These are phyloP conservation scores for Cantharis rustica DNA, from an alignment of 2,888 invertebrate genomes.

Conservation along the genomic window DNA sequence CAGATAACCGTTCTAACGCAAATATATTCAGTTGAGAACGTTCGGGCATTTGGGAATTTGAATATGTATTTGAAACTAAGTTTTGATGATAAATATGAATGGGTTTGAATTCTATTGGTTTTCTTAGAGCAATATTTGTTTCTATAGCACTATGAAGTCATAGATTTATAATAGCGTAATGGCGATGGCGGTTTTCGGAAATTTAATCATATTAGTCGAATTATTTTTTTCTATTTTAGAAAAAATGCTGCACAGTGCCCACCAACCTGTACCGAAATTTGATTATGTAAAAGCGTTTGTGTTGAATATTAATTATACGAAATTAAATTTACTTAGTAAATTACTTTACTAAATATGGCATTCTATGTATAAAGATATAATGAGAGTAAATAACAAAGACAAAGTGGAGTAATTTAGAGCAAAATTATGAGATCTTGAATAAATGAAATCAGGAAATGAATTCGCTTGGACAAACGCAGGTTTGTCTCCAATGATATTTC, in stretches of 20 bases:
- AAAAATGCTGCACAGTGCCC: not conserved
- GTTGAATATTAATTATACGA: conserved; percentile 16
- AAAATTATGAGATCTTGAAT: conserved; percentile 53
- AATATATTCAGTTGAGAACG: conserved; percentile 47
- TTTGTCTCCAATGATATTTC: conserved; percentile 51
- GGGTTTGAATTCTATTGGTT: conserved; percentile 49
- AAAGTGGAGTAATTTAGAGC: conserved; percentile 52
- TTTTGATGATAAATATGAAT: conserved; percentile 40
- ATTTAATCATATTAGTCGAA: not conserved
- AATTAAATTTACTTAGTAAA: conserved; percentile 21
- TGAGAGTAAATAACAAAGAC: conserved; percentile 39
- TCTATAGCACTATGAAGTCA: conserved; percentile 20
- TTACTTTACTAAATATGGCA: conserved; percentile 17
- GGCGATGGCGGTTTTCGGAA: not conserved
- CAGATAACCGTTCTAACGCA: conserved; percentile 51
- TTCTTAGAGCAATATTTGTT: conserved; percentile 40
- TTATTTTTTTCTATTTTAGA: not conserved
- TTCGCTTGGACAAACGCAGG: conserved; percentile 53
- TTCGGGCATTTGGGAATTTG: conserved; percentile 55
- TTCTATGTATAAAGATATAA: conserved; percentile 20
- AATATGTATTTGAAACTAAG: conserved; percentile 50
- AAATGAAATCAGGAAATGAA: conserved; percentile 58
- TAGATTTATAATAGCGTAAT: conserved; percentile 15
- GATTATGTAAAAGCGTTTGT: conserved; percentile 4
- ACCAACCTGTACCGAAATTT: not conserved